Evolutionary conservation across 2,113 vertebrate genomes (phyloP), one percentile per base, ranked within the genome.

Genomic region (Apistogramma diplotaenia): DNA sequence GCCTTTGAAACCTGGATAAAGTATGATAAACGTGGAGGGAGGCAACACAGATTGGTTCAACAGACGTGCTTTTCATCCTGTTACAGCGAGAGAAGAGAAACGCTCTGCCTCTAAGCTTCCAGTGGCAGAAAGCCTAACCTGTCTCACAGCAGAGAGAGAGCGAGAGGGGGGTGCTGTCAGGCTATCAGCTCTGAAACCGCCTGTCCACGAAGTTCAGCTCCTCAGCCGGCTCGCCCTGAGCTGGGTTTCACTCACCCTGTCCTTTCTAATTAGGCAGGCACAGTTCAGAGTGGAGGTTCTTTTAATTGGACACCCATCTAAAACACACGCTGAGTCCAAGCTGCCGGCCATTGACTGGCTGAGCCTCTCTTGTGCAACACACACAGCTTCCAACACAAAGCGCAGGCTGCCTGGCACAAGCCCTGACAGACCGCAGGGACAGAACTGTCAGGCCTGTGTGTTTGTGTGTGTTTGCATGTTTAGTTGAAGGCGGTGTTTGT

Each of bases 271-370:
- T 93, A 90, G 78, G 84, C 81, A 43, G 82, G 74, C 88, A 81
- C 81, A 80, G 89, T 90, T 92, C 87, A 91, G 87, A 93, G 82
- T 76, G 75, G 81, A 90, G 78, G 78, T 75, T 88, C 78, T 83
- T 90, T 91, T 91, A 93, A 94, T 92, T 94, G 93, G 93, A 91
- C 82, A 80, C 84, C 89, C 86, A n/a, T 82, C 89, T 81, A 51
- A 89, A 91, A 81, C 91, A 53, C 92, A 93, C 82, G 79, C 87
- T 78, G 91, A 84, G 89, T 23, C 88, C 90, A 89, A 90, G 91
- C 93, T 93, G 92, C 88, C 82, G 77, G 83, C 79, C 89, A 81
- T 78, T 74, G 86, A 85, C 80, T 75, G 76, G 89, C 79, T 54
- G 86, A 83, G 87, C 78, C 43, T 53, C 85, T 85, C 88, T 71